Percentiles rank a stretch among this genome's conserved stretches.
These are phyloP conservation scores for Colinus virginianus DNA, from an alignment of 2,113 vertebrate genomes.

Conservation along the genomic window DNA sequence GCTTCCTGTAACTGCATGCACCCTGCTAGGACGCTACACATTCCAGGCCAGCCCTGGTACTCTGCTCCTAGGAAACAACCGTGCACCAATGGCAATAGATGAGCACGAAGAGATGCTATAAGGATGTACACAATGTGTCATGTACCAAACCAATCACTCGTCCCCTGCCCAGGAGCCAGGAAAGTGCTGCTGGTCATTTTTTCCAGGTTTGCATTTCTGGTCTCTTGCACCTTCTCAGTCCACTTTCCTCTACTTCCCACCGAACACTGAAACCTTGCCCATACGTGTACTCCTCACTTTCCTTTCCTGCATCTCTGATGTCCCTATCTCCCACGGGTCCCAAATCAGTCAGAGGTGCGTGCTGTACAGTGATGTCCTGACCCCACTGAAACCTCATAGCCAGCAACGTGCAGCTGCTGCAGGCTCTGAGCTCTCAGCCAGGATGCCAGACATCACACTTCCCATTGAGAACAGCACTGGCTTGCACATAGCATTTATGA, in stretches of 20 bases:
- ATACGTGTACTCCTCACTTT: background rate
- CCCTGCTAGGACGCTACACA: background rate
- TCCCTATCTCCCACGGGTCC: background rate
- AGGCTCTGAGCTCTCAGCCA: too few relatives aligned
- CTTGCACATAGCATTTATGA: background rate
- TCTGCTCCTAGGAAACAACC: background rate
- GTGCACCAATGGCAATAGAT: background rate
- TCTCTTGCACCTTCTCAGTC: background rate
- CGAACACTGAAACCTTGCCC: background rate
- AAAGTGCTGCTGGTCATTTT: background rate
- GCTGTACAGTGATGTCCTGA: background rate
- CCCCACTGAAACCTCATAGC: background rate
- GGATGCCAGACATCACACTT: too few relatives aligned
- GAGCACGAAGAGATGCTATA: background rate
- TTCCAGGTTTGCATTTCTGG: background rate
- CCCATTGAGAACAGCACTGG: background rate
- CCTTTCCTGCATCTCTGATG: background rate
- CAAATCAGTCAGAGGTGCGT: background rate
- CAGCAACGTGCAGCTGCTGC: background rate
- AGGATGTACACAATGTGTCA: background rate
- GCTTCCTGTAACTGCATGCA: rapidly evolving
- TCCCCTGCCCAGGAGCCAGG: background rate
- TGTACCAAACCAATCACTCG: background rate
- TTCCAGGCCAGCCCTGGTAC: background rate
- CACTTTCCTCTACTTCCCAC: background rate